These are phyloP conservation scores for Euspilapteryx auroguttella DNA, from an alignment of 2,888 invertebrate genomes.

Conservation along the genomic window DNA sequence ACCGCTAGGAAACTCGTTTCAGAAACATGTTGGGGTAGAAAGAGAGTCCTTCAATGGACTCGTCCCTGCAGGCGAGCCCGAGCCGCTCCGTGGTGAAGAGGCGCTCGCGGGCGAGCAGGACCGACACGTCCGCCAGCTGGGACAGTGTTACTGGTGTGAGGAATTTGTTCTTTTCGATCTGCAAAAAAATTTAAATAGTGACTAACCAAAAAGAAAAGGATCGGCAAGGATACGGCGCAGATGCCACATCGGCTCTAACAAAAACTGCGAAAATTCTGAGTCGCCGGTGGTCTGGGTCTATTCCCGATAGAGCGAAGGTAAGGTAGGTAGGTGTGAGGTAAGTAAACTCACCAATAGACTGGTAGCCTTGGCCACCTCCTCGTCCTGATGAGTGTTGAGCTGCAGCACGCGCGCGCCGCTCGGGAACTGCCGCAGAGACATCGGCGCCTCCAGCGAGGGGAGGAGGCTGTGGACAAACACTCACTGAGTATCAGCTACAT, in stretches of 20 bases:
- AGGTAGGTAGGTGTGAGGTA: background rate
- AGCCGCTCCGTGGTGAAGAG: slow-evolving; percentile 83
- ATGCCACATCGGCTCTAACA: no score
- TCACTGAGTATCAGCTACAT: no score
- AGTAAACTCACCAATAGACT: slow-evolving; percentile 65
- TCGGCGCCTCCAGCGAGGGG: slow-evolving; percentile 70
- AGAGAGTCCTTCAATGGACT: slow-evolving; percentile 90
- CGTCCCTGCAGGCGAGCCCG: slow-evolving; percentile 91
- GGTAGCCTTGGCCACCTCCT: slow-evolving; percentile 69
- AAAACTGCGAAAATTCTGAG: no score
- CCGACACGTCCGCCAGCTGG: slow-evolving; percentile 78
- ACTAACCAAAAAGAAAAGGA: no score
- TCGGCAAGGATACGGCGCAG: no score
- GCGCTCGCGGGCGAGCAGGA: slow-evolving; percentile 88
- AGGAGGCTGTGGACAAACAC: no score
- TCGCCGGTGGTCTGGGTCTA: no score
- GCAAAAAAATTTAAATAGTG: slow-evolving; percentile 17
- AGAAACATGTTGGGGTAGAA: slow-evolving; percentile 93
- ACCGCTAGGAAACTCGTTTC: slow-evolving; percentile 26
- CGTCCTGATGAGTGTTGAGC: slow-evolving; percentile 73
- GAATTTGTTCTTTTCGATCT: slow-evolving; percentile 70
- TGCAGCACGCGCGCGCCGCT: slow-evolving; percentile 97
- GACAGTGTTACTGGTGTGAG: slow-evolving; percentile 88
- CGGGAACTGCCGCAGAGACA: slow-evolving; percentile 82
- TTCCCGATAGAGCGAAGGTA: no score